Base-by-base conservation (phyloP, 2,113 vertebrate species). In the Leptodactylus fuscus region DNA sequence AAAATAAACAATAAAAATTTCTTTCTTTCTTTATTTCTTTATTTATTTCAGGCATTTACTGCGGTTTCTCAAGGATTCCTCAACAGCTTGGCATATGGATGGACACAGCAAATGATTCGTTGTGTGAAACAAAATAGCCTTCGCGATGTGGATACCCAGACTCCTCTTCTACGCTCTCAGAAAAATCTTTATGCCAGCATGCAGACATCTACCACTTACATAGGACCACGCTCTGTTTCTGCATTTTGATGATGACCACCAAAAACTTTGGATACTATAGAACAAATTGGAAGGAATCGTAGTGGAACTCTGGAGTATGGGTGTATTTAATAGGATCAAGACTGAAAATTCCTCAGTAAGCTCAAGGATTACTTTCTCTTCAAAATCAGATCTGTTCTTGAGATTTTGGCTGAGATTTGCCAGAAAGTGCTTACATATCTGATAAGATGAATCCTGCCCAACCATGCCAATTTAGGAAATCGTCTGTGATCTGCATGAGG, bases 21-120 rank as follows among this genome's bases (percentile, higher is more conserved):
- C n/a, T n/a, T n/a, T n/a, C n/a, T n/a, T n/a, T n/a, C n/a, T n/a
- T n/a, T n/a, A n/a, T n/a, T n/a, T n/a, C n/a, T 15, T 81, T 81
- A 2, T 49, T 5, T 81, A 88, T 87, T 85, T 29, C 88, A 98
- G 97, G 95, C 96, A 22, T 89, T 97, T 80, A 96, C 95, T 32
- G 94, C 96, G 0, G 93, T 95, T 74, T 99, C 97, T 32, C 97
- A 97, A 88, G 97, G 97, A 2, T 93, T 98, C 60, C 91, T 98
- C 84, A 97, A 97, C 94, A 96, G 94, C 82, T 81, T 95, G 41
- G 91, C 96, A 11, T 97, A 96, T 8, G 95, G 96, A 34, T 97
- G 96, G 96, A 97, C 95, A 0, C 94, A 94, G 65, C 91, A 92
- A 36, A 73, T 75, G 71, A 93, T 96, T 78, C 92, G 91, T 16